Conservation (phyloP, 2,797 vertebrate genomes). For the Notamacropus eugenii region DNA sequence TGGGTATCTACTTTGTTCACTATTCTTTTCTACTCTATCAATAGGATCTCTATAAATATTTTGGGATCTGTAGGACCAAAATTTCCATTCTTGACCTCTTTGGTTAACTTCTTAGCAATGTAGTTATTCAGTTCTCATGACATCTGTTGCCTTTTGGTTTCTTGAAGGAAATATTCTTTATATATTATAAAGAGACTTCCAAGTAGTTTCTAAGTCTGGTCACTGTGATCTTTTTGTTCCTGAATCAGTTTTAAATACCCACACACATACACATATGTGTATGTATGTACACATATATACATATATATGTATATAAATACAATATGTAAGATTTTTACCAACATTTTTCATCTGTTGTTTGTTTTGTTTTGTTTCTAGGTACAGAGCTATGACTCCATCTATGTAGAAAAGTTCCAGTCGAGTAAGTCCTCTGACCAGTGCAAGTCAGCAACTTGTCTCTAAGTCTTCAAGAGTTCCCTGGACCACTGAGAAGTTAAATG, state of each 20-base stretch:
- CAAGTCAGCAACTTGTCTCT: not conserved
- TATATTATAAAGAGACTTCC: not conserved
- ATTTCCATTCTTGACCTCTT: not conserved
- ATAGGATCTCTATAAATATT: not conserved
- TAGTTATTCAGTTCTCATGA: too few relatives aligned
- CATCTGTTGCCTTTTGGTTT: not conserved
- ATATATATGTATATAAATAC: too few relatives aligned
- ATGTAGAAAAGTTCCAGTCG: not conserved
- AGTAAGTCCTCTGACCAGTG: not conserved
- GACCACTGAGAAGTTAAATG: not conserved
- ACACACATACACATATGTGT: too few relatives aligned
- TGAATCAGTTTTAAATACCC: too few relatives aligned
- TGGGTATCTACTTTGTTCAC: too few relatives aligned
- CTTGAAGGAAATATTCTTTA: not conserved
- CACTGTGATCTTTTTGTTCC: too few relatives aligned
- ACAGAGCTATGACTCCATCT: not conserved
- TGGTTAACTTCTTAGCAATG: too few relatives aligned
- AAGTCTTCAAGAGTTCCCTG: not conserved
- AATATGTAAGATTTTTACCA: too few relatives aligned
- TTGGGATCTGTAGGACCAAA: not conserved
- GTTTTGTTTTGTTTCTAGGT: not conserved
- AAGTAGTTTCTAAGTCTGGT: too few relatives aligned
- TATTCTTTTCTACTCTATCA: too few relatives aligned
- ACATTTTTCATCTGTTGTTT: not conserved
- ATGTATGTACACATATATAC: too few relatives aligned